Evolutionary conservation across 2,888 invertebrate genomes (phyloP).

Genomic region (Tenthredo scrophulariae): DNA sequence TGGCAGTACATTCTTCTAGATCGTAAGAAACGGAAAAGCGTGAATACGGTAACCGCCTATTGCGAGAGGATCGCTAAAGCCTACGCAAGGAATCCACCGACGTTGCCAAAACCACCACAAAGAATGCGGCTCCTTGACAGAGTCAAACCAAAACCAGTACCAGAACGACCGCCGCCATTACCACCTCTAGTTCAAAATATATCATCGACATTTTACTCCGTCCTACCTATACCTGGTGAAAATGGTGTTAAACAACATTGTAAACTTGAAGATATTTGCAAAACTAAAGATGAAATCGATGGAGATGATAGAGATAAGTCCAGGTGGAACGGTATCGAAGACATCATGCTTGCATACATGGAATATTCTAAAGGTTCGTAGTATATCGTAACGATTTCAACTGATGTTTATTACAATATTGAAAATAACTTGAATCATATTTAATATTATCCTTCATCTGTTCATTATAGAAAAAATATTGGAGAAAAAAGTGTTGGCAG

Average conservation of each 20-base stretch:
- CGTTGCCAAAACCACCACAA: conserved; percentile 69
- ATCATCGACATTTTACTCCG: conserved; percentile 67
- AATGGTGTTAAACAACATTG: conserved; percentile 71
- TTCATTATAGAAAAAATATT: conserved; percentile 69
- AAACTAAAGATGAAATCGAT: conserved; percentile 61
- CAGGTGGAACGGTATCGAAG: conserved; percentile 75
- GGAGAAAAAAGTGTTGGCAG: conserved; percentile 70
- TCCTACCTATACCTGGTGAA: conserved; percentile 70
- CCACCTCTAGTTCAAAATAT: conserved; percentile 71
- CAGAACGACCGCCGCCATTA: conserved; percentile 69
- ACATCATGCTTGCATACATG: conserved; percentile 73
- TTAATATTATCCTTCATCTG: not conserved
- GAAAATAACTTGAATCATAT: not conserved
- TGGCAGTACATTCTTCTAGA: conserved; percentile 85
- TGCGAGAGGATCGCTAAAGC: conserved; percentile 75
- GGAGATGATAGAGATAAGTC: conserved; percentile 58
- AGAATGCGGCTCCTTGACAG: conserved; percentile 73
- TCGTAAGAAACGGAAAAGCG: conserved; percentile 81
- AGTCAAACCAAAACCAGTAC: conserved; percentile 69
- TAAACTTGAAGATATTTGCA: conserved; percentile 67
- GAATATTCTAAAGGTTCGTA: conserved; percentile 75
- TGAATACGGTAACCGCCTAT: conserved; percentile 79
- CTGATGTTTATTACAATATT: not conserved
- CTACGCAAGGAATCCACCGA: conserved; percentile 72
- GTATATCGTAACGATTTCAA: not conserved